Evolutionary conservation across 1,140 invertebrate species (phyloP).

Genomic region (Saccostrea glomerata): DNA sequence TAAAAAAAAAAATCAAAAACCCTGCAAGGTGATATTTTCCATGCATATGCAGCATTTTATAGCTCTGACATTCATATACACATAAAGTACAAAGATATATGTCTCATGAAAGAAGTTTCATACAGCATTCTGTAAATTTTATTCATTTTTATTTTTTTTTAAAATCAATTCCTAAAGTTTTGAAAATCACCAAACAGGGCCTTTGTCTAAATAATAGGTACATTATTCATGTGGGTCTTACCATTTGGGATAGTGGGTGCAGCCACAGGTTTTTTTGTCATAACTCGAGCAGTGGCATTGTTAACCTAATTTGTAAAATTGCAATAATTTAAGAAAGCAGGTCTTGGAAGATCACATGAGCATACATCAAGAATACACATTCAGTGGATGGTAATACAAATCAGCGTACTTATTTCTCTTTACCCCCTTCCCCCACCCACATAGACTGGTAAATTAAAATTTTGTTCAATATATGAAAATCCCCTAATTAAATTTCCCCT

Average conservation of each 20-base stretch:
- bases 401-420: neutral
- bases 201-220: constrained; percentile 33
- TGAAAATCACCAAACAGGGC: constrained; percentile 37
- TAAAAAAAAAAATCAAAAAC: constrained; percentile 34
- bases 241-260: constrained; percentile 94
- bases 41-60: constrained; percentile 37
- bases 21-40: constrained; percentile 41
- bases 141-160: too few species aligned
- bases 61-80: constrained; percentile 10
- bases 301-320: constrained; percentile 88
- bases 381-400: constrained; percentile 28
- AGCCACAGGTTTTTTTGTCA: constrained; percentile 91
- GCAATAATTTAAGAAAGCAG: constrained; percentile 63
- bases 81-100: neutral
- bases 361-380: constrained; percentile 48
- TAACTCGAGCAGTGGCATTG: constrained; percentile 97
- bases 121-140: neutral
- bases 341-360: constrained; percentile 45
- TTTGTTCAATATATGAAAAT: neutral
- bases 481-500: neutral
- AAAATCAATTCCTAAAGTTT: neutral
- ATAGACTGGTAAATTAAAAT: neutral
- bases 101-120: neutral
- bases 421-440: neutral
- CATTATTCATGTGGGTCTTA: constrained; percentile 81